These are phyloP conservation scores for Andrena cerasifolii DNA, from an alignment of 1,140 invertebrate species.

Conservation along the genomic window DNA sequence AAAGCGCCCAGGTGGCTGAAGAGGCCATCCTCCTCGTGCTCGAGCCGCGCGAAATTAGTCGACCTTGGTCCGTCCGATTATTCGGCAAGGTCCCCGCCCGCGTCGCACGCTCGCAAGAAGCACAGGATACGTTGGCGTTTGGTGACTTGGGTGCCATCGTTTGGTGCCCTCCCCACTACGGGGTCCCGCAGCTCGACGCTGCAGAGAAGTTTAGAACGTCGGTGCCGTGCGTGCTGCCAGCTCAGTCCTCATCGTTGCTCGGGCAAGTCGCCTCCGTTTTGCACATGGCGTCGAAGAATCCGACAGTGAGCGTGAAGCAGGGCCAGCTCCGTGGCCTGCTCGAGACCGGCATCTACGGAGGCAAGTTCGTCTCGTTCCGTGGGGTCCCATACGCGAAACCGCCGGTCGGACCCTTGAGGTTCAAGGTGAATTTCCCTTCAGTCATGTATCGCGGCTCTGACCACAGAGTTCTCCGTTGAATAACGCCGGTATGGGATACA, in stretches of 20 bases:
- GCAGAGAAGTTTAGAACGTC: not conserved
- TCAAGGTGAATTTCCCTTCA: constrained; percentile 55
- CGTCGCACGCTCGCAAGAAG: too few relatives aligned
- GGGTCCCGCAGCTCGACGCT: not conserved
- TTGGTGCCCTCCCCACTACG: not conserved
- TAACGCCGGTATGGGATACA: too few relatives aligned
- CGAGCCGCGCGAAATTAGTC: too few relatives aligned
- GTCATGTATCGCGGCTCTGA: too few relatives aligned
- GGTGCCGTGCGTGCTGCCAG: too few relatives aligned
- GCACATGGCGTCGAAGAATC: not conserved
- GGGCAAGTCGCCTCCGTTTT: not conserved
- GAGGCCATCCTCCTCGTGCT: too few relatives aligned
- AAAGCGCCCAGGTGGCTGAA: too few relatives aligned
- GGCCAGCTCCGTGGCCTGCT: constrained; percentile 60
- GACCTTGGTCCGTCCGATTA: too few relatives aligned
- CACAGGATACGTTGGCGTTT: too few relatives aligned
- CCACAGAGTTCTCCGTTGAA: too few relatives aligned
- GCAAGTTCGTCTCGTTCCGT: constrained; percentile 57
- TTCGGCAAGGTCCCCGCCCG: too few relatives aligned
- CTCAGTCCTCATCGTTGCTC: not conserved
- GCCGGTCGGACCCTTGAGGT: constrained; percentile 67
- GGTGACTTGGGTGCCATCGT: too few relatives aligned
- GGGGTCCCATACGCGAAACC: constrained; percentile 73
- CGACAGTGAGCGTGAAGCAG: constrained; percentile 27
- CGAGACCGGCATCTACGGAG: constrained; percentile 43